A percentile compares a stretch with the other conserved stretches of the same genome.
phyloP scores from a whole-genome alignment of 2,113 vertebrate genomes.

The Apistogramma diplotaenia region DNA sequence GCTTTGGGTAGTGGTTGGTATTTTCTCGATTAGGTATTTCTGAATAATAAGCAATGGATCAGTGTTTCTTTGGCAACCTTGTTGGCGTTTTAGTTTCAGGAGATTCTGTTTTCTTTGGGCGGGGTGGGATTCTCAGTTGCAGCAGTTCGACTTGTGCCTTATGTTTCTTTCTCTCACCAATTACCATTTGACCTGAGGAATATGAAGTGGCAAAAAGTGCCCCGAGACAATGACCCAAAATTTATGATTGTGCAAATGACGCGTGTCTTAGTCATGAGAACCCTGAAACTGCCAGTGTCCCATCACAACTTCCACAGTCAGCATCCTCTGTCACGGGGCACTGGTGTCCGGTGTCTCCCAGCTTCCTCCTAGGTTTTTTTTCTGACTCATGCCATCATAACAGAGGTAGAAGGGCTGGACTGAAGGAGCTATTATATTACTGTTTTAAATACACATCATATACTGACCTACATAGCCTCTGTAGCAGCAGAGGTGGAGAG shows the following conservation, averaged over 20 bases:
- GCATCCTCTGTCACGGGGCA: constrained; percentile 30
- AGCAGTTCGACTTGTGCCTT: constrained; percentile 80
- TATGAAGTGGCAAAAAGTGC: constrained; percentile 46
- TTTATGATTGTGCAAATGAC: constrained; percentile 59
- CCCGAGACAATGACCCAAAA: constrained; percentile 44
- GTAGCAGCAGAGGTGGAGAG: constrained; percentile 2
- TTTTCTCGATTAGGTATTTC: constrained; percentile 52
- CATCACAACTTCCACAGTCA: constrained; percentile 46
- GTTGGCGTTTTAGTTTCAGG: constrained; percentile 39
- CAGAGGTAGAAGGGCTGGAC: constrained; percentile 37
- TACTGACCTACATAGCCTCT: constrained; percentile 25
- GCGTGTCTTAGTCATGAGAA: constrained; percentile 54
- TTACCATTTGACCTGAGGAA: constrained; percentile 68
- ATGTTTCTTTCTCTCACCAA: constrained; percentile 77
- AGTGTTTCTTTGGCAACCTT: constrained; percentile 56
- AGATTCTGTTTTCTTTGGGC: constrained; percentile 45
- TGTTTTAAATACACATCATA: constrained; percentile 29
- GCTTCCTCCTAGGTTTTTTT: constrained; percentile 13
- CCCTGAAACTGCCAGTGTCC: constrained; percentile 47
- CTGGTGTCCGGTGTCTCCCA: background rate
- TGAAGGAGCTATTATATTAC: constrained; percentile 21
- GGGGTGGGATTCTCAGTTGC: constrained; percentile 67
- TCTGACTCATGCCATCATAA: constrained; percentile 25
- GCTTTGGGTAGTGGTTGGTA: constrained; percentile 50
- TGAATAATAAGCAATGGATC: constrained; percentile 61